phyloP scores from a whole-genome alignment of 2,888 invertebrate species.

The Acanthoscelides obtectus region DNA sequence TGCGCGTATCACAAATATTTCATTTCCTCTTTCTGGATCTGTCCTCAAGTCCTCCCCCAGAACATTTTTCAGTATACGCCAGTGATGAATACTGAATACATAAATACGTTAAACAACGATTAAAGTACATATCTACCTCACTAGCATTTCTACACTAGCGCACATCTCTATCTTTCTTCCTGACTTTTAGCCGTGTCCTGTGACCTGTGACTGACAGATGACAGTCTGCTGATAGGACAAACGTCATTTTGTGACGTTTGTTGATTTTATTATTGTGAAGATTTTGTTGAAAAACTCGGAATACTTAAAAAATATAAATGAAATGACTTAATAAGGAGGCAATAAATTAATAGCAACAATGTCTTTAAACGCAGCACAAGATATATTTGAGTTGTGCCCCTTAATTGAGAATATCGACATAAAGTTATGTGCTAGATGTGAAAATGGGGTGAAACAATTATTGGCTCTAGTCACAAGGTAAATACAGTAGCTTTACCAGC shows the following conservation, averaged over 20 bases:
- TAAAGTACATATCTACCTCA: no score
- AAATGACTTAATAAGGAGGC: slow-evolving; percentile 12
- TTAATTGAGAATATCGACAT: slow-evolving; percentile 43
- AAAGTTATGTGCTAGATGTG: slow-evolving; percentile 41
- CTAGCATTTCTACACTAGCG: no score
- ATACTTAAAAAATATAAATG: background rate
- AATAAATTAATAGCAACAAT: slow-evolving; percentile 9
- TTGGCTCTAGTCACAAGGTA: slow-evolving; percentile 37
- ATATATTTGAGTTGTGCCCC: slow-evolving; percentile 44
- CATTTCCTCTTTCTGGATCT: no score
- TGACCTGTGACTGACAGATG: no score
- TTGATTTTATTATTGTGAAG: background rate
- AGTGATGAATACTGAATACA: no score
- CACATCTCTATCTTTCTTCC: no score
- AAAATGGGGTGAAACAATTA: slow-evolving; percentile 46
- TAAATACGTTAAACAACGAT: no score
- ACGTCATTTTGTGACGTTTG: background rate
- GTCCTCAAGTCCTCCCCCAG: no score
- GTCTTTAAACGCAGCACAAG: slow-evolving; percentile 26
- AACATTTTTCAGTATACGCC: no score
- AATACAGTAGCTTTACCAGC: slow-evolving; percentile 9
- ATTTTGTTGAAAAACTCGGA: background rate
- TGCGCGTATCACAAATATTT: no score
- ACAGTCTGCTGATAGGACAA: background rate
- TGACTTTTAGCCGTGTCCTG: no score